Conservation (phyloP, 2,113 vertebrate genomes). For the Willisornis vidua region DNA sequence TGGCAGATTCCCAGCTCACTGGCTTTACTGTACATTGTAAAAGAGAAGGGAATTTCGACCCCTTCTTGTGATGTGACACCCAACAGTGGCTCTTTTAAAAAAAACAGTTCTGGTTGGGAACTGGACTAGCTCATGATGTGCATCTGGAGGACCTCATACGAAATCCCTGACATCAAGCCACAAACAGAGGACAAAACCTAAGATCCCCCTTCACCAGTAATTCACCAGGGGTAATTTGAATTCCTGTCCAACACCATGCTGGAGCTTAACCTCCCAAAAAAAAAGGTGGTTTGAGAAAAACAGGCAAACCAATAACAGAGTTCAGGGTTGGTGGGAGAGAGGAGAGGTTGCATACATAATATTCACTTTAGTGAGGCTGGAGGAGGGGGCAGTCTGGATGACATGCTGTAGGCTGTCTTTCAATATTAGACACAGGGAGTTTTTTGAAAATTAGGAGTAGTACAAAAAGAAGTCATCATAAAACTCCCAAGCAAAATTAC, state of each 20-base stretch:
- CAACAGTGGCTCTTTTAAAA: background rate
- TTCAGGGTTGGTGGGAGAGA: background rate
- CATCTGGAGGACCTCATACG: background rate
- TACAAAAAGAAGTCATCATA: constrained; percentile 69
- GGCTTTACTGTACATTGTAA: background rate
- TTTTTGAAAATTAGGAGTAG: constrained; percentile 75
- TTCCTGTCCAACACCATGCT: constrained; percentile 58
- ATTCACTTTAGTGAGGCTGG: constrained; percentile 42
- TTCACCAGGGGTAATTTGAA: constrained; percentile 66
- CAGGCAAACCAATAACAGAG: constrained; percentile 8
- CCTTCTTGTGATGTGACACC: background rate
- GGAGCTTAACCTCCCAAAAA: background rate
- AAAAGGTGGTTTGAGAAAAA: background rate
- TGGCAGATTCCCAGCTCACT: background rate
- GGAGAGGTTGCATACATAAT: constrained; percentile 15
- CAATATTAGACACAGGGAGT: constrained; percentile 77
- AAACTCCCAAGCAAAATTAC: constrained; percentile 64
- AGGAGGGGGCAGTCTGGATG: constrained; percentile 53
- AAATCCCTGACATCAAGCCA: background rate
- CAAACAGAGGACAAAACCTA: constrained; percentile 39
- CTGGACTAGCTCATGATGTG: background rate
- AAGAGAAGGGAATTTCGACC: constrained; percentile 4
- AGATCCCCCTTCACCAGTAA: constrained; percentile 22
- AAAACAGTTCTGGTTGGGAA: background rate
- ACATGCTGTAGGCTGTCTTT: constrained; percentile 65